Percentiles rank a stretch among this genome's conserved stretches.
phyloP scores from a whole-genome alignment of 2,797 vertebrate species.

The Ctenochaetus hawaiiensis region DNA sequence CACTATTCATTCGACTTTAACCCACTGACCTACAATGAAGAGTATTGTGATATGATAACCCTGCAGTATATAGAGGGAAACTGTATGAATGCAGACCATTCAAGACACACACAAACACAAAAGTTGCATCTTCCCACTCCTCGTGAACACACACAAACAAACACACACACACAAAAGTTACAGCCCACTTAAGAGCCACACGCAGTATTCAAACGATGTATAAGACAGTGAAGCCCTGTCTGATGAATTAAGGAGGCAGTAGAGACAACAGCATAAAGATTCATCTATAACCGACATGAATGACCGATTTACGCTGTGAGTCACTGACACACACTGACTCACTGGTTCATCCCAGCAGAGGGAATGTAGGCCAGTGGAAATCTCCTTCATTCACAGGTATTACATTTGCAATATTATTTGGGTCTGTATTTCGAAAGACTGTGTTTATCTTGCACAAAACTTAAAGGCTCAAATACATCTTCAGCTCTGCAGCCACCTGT shows the following conservation, averaged over 20 bases:
- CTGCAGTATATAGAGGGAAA: constrained; percentile 33
- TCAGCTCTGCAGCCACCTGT: not conserved
- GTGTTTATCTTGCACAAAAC: not conserved
- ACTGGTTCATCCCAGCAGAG: constrained; percentile 12
- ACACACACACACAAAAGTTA: not conserved
- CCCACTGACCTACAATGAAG: constrained; percentile 66
- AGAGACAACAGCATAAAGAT: constrained; percentile 52
- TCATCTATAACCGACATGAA: constrained; percentile 46
- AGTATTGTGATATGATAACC: constrained; percentile 65
- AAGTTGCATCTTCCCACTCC: constrained; percentile 7
- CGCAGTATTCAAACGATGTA: constrained; percentile 42
- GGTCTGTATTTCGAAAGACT: not conserved
- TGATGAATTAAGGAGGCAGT: constrained; percentile 45
- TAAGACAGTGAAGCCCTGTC: constrained; percentile 55
- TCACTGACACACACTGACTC: constrained; percentile 48
- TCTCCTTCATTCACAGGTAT: constrained; percentile 15
- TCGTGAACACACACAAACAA: constrained; percentile 27
- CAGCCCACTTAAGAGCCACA: constrained; percentile 23
- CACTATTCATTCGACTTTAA: constrained; percentile 45
- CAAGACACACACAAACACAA: constrained; percentile 40
- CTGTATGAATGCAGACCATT: constrained; percentile 58
- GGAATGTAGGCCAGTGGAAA: constrained; percentile 11
- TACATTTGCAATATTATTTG: not conserved
- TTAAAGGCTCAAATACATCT: not conserved
- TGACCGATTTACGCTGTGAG: constrained; percentile 50